Conservation (phyloP, 2,888 invertebrate genomes). For the Watsonalla cultraria region DNA sequence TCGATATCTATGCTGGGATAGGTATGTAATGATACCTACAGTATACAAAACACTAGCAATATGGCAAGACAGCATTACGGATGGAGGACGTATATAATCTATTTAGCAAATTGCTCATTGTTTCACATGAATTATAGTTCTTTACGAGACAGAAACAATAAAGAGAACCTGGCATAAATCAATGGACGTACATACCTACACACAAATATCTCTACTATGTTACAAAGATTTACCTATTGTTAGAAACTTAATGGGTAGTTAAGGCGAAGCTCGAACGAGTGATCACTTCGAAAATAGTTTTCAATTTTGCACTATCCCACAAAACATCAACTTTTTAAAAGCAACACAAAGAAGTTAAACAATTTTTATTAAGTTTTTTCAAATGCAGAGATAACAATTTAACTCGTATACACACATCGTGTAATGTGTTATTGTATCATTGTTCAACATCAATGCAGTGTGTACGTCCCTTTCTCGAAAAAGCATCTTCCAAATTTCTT, state of each 20-base stretch:
- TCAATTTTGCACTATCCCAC: slow-evolving; percentile 55
- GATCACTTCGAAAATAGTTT: slow-evolving; percentile 28
- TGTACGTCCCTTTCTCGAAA: slow-evolving; percentile 38
- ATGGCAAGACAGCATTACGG: slow-evolving; percentile 76
- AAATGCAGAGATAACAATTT: slow-evolving; percentile 59
- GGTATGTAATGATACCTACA: slow-evolving; percentile 57
- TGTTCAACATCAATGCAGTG: slow-evolving; percentile 31
- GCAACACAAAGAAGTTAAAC: slow-evolving; percentile 42
- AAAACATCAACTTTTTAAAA: slow-evolving; percentile 34
- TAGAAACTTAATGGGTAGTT: slow-evolving; percentile 50
- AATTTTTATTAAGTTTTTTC: slow-evolving; percentile 25
- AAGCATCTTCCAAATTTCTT: slow-evolving; percentile 19
- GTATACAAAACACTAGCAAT: slow-evolving; percentile 68
- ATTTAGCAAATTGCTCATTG: slow-evolving; percentile 77
- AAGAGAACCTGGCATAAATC: slow-evolving; percentile 68
- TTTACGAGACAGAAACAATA: slow-evolving; percentile 74
- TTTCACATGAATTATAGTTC: slow-evolving; percentile 68
- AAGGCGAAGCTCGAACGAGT: slow-evolving; percentile 30
- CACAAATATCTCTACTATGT: slow-evolving; percentile 54
- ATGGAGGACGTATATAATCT: slow-evolving; percentile 75
- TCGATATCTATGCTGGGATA: slow-evolving; percentile 27
- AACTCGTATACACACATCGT: slow-evolving; percentile 66
- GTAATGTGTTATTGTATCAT: slow-evolving; percentile 21
- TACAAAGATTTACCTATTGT: slow-evolving; percentile 57
- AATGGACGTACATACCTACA: slow-evolving; percentile 59